A percentile compares a stretch with the other conserved stretches of the same genome.
phyloP scores from a whole-genome alignment of 2,113 vertebrate genomes.

The Bothrops jararaca region DNA sequence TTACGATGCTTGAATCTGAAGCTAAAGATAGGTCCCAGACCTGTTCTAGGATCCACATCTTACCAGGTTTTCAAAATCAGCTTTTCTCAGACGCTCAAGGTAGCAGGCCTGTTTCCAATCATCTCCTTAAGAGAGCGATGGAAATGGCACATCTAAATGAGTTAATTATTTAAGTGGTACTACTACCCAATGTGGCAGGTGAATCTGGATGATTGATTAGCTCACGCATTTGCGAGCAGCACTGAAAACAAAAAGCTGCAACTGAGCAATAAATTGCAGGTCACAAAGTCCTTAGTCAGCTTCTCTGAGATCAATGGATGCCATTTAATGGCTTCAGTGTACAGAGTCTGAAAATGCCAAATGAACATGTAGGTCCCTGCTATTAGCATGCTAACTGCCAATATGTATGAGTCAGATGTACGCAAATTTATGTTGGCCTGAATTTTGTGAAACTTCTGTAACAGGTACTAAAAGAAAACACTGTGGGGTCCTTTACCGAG shows the following conservation, averaged over 20 bases:
- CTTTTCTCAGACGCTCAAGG: not conserved
- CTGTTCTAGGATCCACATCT: not conserved
- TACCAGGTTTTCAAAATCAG: not conserved
- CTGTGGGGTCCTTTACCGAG: not conserved
- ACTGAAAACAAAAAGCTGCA: slow-evolving; percentile 5
- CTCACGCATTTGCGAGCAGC: slow-evolving; percentile 19
- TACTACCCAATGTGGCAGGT: slow-evolving; percentile 26
- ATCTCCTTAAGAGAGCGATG: slow-evolving; percentile 19
- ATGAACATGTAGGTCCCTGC: not conserved
- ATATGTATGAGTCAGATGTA: not conserved
- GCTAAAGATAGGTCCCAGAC: not conserved
- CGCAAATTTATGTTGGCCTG: not conserved
- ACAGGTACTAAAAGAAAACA: not conserved
- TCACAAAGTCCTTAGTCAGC: slow-evolving; percentile 7
- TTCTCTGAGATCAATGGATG: slow-evolving; percentile 21
- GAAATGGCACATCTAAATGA: slow-evolving; percentile 15
- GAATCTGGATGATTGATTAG: slow-evolving; percentile 22
- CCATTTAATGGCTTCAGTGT: not conserved
- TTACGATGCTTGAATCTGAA: not conserved
- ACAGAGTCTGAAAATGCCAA: slow-evolving; percentile 24
- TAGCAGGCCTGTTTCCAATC: not conserved
- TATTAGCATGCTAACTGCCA: not conserved
- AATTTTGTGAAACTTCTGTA: not conserved
- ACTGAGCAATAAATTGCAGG: slow-evolving; percentile 36
- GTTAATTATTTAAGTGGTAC: slow-evolving; percentile 31